Evolutionary conservation across 2,113 vertebrate species (phyloP).

Genomic region (Equus przewalskii): DNA sequence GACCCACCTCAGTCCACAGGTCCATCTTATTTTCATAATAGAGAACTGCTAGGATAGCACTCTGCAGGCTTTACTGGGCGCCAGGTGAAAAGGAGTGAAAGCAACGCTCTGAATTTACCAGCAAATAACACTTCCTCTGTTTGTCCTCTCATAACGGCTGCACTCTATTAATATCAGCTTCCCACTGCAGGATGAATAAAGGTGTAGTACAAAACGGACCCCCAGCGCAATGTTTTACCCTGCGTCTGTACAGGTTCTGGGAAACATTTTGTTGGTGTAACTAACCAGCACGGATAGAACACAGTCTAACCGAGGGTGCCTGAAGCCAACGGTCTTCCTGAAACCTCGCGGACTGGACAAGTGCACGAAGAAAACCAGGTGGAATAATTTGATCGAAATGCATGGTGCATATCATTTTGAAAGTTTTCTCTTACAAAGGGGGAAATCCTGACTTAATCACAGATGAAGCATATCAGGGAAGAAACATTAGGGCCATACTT

Average conservation of each 20-base stretch:
- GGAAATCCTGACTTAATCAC: not conserved
- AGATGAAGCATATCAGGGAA: not conserved
- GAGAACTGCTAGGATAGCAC: not conserved
- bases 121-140: not conserved
- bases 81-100: not conserved
- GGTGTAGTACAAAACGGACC: not conserved
- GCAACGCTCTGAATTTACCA: not conserved
- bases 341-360: not conserved
- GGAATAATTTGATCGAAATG: not conserved
- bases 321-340: not conserved
- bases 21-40: not conserved
- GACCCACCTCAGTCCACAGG: not conserved
- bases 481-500: not conserved
- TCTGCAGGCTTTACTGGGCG: rapidly evolving
- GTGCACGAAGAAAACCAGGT: not conserved
- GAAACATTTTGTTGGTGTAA: not conserved
- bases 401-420: not conserved
- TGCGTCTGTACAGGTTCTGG: not conserved
- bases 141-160: not conserved
- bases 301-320: not conserved
- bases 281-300: not conserved
- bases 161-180: not conserved
- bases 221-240: not conserved
- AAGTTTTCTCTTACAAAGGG: not conserved
- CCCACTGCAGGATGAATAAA: not conserved